A percentile compares a stretch with the other conserved stretches of the same genome.
These are phyloP conservation scores for Protophormia terraenovae DNA, from an alignment of 2,888 invertebrate species.

Conservation along the genomic window DNA sequence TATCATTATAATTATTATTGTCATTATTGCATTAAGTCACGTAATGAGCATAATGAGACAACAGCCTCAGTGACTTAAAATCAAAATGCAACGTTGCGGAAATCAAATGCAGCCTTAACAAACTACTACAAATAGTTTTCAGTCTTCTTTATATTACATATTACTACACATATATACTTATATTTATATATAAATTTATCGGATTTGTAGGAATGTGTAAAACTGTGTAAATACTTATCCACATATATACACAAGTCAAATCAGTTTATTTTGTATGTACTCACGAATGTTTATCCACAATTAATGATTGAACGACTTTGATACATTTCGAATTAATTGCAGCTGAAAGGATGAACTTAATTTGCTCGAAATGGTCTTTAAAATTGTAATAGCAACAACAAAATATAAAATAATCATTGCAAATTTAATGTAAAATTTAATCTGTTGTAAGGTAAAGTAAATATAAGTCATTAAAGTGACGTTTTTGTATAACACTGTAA, in stretches of 20 bases:
- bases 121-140: conserved; percentile 26
- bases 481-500: no score
- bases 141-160: not conserved
- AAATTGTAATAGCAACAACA: not conserved
- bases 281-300: conserved; percentile 21
- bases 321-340: conserved; percentile 33
- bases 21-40: conserved; percentile 66
- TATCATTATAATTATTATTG: conserved; percentile 61
- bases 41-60: conserved; percentile 63
- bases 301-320: conserved; percentile 48
- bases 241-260: not conserved
- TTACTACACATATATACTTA: not conserved
- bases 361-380: not conserved
- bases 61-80: conserved; percentile 51
- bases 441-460: not conserved
- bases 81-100: conserved; percentile 66
- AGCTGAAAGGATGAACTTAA: conserved; percentile 8
- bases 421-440: not conserved
- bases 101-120: conserved; percentile 59
- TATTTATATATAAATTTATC: not conserved
- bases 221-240: not conserved
- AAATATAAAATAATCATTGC: not conserved
- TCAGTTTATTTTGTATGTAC: not conserved
- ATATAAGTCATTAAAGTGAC: no score
- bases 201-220: not conserved